phyloP scores from a whole-genome alignment of 2,797 vertebrate genomes.

The Arremon aurantiirostris region DNA sequence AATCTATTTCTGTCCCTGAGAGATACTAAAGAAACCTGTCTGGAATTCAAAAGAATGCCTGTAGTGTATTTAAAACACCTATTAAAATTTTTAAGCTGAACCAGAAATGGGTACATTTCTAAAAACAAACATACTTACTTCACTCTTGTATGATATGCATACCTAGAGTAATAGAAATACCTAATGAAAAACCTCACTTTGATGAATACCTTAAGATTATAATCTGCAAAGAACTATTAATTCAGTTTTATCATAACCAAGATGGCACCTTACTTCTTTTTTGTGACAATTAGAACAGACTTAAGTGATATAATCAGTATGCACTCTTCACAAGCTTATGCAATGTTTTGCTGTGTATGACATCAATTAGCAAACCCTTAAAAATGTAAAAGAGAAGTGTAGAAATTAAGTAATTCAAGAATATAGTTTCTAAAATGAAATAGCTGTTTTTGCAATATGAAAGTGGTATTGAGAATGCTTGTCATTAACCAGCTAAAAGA shows the following conservation, averaged over 20 bases:
- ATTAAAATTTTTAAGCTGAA: not conserved
- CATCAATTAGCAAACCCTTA: not conserved
- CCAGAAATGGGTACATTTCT: not conserved
- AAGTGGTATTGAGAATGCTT: not conserved
- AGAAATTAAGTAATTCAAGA: not conserved
- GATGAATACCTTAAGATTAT: not conserved
- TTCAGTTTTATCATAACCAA: not conserved
- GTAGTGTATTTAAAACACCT: not conserved
- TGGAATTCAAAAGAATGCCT: not conserved
- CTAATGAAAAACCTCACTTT: not conserved
- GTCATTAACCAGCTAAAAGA: not conserved
- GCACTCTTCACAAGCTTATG: not conserved
- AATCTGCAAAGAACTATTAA: not conserved
- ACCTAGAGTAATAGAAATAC: not conserved
- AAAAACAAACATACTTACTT: not conserved
- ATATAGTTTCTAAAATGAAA: conserved; percentile 19
- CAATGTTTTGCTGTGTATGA: not conserved
- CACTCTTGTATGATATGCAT: not conserved
- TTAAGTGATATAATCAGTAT: not conserved
- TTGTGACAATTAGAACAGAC: not conserved
- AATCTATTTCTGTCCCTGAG: not conserved
- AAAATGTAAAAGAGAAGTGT: not conserved
- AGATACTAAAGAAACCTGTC: not conserved
- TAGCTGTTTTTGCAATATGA: not conserved
- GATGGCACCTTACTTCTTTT: not conserved